Percentiles rank a stretch among this genome's conserved stretches.
These are phyloP conservation scores for Salmo trutta DNA, from an alignment of 2,797 vertebrate genomes.

Conservation along the genomic window DNA sequence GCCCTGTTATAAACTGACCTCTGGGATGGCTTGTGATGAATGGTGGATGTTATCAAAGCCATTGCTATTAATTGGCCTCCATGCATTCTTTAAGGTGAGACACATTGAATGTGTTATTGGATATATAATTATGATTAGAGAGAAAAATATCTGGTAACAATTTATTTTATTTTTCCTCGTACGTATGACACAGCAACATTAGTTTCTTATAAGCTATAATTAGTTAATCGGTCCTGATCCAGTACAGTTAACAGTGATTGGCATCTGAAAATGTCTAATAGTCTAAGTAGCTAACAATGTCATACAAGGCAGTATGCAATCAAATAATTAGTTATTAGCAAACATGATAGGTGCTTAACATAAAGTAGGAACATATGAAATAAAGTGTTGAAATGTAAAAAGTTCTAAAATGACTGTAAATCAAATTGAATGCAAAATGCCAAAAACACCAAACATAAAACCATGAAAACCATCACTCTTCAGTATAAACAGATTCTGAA, in stretches of 20 bases:
- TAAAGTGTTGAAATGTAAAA: not conserved
- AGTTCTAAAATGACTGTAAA: not conserved
- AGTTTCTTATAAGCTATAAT: no score
- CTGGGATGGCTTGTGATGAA: not conserved
- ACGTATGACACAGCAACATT: not conserved
- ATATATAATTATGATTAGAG: not conserved
- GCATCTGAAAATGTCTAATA: no score
- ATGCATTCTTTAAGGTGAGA: not conserved
- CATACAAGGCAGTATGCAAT: not conserved
- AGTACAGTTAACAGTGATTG: no score
- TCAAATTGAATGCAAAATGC: not conserved
- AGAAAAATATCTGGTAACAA: not conserved
- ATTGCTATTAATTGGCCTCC: not conserved
- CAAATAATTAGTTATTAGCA: not conserved
- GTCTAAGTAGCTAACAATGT: not conserved
- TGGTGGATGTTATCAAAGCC: not conserved
- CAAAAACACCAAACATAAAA: not conserved
- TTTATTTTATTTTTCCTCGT: not conserved
- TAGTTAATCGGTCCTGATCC: no score
- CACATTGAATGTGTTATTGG: not conserved
- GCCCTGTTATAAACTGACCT: no score
- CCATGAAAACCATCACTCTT: not conserved
- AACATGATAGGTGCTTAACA: not conserved
- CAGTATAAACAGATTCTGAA: not conserved
- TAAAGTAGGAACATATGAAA: not conserved